Evolutionary conservation across 2,888 invertebrate species (phyloP).

Genomic region (Thecophora atra): DNA sequence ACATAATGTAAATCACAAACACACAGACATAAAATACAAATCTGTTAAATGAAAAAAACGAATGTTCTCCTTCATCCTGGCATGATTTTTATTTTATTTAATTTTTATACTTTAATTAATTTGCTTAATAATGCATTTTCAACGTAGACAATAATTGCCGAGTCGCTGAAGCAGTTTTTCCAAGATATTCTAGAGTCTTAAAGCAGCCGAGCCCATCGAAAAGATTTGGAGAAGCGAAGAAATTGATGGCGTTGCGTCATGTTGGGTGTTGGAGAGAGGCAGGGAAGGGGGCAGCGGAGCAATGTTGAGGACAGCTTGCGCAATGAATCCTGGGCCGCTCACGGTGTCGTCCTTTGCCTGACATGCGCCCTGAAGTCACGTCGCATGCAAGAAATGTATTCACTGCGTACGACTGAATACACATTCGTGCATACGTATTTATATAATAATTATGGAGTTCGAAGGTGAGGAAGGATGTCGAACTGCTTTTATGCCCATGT

Average conservation of each 20-base stretch:
- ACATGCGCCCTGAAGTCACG: constrained; percentile 34
- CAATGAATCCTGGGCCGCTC: constrained; percentile 13
- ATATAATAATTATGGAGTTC: constrained; percentile 31
- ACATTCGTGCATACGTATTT: not conserved
- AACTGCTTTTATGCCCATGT: not conserved
- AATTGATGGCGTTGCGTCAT: not conserved
- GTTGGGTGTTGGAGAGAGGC: not conserved
- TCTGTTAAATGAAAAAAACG: not conserved
- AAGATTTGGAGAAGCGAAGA: too few species aligned
- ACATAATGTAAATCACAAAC: too few species aligned
- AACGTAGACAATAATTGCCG: too few species aligned
- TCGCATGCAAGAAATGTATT: constrained; percentile 21
- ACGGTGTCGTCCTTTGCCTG: constrained; percentile 9
- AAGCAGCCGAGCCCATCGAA: too few species aligned
- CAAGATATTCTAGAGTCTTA: too few species aligned
- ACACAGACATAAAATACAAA: not conserved
- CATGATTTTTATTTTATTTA: not conserved
- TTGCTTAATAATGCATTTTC: too few species aligned
- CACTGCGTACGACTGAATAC: constrained; percentile 17
- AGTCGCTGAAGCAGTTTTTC: too few species aligned
- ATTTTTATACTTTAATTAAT: too few species aligned
- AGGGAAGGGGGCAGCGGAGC: too few species aligned
- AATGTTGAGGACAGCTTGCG: constrained; percentile 14
- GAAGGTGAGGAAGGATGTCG: constrained; percentile 13
- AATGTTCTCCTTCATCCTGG: not conserved